Percentiles rank a stretch among this genome's conserved stretches.
phyloP scores from a whole-genome alignment of 2,888 invertebrate genomes.

The Cistogaster globosa region DNA sequence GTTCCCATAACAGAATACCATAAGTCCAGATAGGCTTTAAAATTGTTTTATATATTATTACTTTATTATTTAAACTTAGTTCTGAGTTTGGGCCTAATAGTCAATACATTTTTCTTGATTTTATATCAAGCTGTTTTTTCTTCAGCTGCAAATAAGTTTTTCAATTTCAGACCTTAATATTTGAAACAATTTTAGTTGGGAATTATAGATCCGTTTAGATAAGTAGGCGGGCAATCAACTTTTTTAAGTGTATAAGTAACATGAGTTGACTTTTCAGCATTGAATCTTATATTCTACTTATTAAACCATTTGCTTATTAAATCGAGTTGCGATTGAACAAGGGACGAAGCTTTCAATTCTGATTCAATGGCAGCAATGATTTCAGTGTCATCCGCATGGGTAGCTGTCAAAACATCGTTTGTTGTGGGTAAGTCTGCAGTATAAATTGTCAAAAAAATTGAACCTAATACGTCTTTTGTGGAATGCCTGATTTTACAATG shows the following conservation, averaged over 20 bases:
- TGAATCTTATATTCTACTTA: background rate
- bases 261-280: background rate
- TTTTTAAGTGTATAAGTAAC: background rate
- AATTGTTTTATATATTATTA: slow-evolving; percentile 14
- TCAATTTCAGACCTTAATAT: no score
- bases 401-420: no score
- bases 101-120: no score
- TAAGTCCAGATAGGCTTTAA: slow-evolving; percentile 19
- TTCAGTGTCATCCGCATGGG: no score
- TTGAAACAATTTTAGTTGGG: no score
- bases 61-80: slow-evolving; percentile 14
- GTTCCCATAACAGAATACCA: slow-evolving; percentile 28
- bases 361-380: background rate
- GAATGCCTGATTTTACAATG: background rate
- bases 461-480: background rate
- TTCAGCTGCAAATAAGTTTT: no score
- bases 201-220: no score
- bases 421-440: background rate
- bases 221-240: background rate
- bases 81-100: slow-evolving; percentile 1
- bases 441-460: background rate
- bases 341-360: background rate
- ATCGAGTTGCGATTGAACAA: background rate
- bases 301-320: background rate
- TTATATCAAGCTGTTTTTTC: no score